These are phyloP conservation scores for Pardalotus punctatus DNA, from an alignment of 2,113 vertebrate genomes.

Conservation along the genomic window DNA sequence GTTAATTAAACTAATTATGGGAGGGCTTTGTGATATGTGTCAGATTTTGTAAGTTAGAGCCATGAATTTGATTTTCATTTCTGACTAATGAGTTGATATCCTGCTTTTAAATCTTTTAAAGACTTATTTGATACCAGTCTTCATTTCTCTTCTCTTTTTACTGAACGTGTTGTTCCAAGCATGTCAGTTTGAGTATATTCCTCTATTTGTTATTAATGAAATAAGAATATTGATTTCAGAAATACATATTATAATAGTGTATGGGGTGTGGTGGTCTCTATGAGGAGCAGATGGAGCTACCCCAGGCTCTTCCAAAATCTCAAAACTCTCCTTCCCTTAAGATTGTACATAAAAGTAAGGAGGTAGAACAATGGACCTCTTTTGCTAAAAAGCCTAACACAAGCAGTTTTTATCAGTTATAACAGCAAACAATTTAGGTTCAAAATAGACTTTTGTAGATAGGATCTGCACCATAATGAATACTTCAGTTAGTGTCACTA, in stretches of 20 bases:
- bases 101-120: neutral
- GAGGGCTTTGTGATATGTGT: neutral
- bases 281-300: neutral
- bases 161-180: neutral
- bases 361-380: neutral
- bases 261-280: rapidly evolving
- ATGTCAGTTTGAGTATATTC: neutral
- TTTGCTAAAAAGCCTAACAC: neutral
- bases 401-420: neutral
- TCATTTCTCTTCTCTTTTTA: neutral
- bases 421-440: slow-evolving; percentile 1
- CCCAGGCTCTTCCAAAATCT: neutral
- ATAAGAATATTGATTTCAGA: neutral
- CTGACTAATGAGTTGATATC: neutral
- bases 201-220: neutral
- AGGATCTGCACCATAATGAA: slow-evolving; percentile 1
- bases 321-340: neutral
- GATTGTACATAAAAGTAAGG: neutral
- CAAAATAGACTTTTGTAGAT: slow-evolving; percentile 1
- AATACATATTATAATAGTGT: neutral
- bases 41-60: neutral
- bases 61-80: neutral
- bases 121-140: neutral
- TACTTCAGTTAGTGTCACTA: neutral
- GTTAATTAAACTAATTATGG: neutral